Percentiles rank a stretch among this genome's conserved stretches.
Evolutionary conservation across 2,797 vertebrate species (phyloP).

Genomic region (Psittacula derbiana): DNA sequence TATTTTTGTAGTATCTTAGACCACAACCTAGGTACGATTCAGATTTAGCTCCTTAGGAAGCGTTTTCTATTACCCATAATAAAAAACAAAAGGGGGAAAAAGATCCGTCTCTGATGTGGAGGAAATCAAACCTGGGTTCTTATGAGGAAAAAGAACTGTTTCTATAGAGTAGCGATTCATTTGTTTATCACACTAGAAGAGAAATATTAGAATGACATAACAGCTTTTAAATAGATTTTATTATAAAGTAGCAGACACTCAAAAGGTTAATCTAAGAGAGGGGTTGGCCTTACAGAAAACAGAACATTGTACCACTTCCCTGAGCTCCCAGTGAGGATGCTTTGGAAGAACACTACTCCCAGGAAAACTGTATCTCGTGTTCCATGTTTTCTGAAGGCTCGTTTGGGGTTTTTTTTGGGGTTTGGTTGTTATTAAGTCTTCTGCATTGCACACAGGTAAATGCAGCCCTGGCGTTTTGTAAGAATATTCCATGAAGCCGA

Average conservation of each 20-base stretch:
- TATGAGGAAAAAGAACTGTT: background rate
- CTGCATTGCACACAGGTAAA: background rate
- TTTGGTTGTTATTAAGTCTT: background rate
- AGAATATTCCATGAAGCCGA: background rate
- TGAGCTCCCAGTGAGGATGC: background rate
- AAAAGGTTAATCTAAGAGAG: background rate
- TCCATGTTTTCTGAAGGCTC: background rate
- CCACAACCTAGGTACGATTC: background rate
- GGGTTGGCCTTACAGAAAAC: background rate
- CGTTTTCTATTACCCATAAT: background rate
- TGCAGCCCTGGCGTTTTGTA: background rate
- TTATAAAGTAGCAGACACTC: background rate
- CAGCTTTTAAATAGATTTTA: background rate
- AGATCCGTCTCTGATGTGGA: background rate
- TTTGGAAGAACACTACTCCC: conserved; percentile 13
- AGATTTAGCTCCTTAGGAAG: background rate
- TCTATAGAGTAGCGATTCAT: background rate
- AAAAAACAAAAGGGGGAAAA: background rate
- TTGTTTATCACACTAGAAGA: background rate
- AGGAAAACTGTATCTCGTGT: background rate
- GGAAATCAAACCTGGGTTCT: background rate
- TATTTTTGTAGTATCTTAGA: background rate
- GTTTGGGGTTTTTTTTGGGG: background rate
- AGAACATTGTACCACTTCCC: background rate
- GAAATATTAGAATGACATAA: background rate